Conservation (phyloP, 2,113 vertebrate genomes). For the Scophthalmus maximus region DNA sequence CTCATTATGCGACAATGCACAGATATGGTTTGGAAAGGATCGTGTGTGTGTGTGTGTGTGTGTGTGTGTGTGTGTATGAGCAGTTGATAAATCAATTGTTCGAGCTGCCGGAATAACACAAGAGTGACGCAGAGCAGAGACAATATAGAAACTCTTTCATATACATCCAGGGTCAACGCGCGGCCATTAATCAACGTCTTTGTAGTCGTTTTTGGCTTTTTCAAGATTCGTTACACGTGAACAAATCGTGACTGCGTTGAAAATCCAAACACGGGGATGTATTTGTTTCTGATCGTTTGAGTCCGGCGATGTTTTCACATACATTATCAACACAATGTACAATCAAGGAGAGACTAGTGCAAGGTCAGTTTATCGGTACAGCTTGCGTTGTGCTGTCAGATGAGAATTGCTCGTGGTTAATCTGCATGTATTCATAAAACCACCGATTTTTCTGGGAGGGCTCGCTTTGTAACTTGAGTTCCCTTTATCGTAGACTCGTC, state of each 20-base stretch:
- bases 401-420: too few relatives aligned
- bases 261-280: not conserved
- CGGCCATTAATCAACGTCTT: slow-evolving; percentile 39
- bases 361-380: too few relatives aligned
- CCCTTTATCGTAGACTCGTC: too few relatives aligned
- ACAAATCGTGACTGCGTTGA: not conserved
- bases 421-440: too few relatives aligned
- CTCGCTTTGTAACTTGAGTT: too few relatives aligned
- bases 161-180: slow-evolving; percentile 26
- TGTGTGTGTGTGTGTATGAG: too few relatives aligned
- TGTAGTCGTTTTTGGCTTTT: slow-evolving; percentile 18
- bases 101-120: slow-evolving; percentile 38
- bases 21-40: slow-evolving; percentile 51
- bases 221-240: slow-evolving; percentile 10
- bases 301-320: not conserved
- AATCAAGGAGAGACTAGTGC: not conserved
- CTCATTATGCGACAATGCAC: slow-evolving; percentile 30
- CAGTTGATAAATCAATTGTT: slow-evolving; percentile 48
- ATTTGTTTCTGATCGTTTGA: slow-evolving; percentile 31
- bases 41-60: slow-evolving; percentile 19
- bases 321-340: too few relatives aligned
- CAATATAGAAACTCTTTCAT: slow-evolving; percentile 49
- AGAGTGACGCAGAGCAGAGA: slow-evolving; percentile 57
- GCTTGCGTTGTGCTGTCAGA: too few relatives aligned
- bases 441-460: too few relatives aligned